Evolutionary conservation across 1,140 invertebrate genomes (phyloP), one percentile per base, ranked within the genome.

Genomic region (Magallana gigas): DNA sequence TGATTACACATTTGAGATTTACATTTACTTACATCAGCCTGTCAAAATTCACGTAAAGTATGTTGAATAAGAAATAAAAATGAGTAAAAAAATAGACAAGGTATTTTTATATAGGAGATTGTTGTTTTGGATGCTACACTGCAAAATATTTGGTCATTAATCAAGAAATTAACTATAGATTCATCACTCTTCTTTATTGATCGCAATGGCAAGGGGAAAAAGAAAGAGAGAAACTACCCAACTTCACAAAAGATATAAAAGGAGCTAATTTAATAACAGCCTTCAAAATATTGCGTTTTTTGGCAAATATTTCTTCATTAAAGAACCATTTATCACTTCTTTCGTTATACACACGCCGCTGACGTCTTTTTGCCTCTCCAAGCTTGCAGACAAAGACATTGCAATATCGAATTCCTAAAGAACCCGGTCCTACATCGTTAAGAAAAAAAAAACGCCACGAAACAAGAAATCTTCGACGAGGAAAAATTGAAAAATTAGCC

Each of bases 251-350:
- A 76, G 68, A 76, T 76, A 76, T 36, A 76, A 62, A 76, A 76
- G 23, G 68, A 76, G 23, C 23, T 76, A 76, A 76, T 76, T 76
- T 76, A 76, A 76, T 76, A 76, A 76, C 68, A 29, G 68, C 23
- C 68, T 29, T 76, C 36, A 23, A 76, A 76, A 76, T 29, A 29
- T 76, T 76, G 23, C 68, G 23, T 7, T 76, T 71, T 76, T 29
- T 8, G 64, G 29, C 29, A 23, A 71, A 23, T 23, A 18, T 71
- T 48, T 71, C 64, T 29, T 29, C 23, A 76, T 76, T 76, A 76
- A 8, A 7, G 23, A 76, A 76, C 36, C 68, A 76, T 76, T 76
- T 76, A 76, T 76, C 68, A 76, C 68, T 8, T 23, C 11, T 11
- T 18, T 12, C 8, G 36, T 48, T 48, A 0, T 29, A 76, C 14